Percentiles rank a stretch among this genome's conserved stretches.
phyloP scores from a whole-genome alignment of 92 coral and sea anemone species.

The Ricordea florida region DNA sequence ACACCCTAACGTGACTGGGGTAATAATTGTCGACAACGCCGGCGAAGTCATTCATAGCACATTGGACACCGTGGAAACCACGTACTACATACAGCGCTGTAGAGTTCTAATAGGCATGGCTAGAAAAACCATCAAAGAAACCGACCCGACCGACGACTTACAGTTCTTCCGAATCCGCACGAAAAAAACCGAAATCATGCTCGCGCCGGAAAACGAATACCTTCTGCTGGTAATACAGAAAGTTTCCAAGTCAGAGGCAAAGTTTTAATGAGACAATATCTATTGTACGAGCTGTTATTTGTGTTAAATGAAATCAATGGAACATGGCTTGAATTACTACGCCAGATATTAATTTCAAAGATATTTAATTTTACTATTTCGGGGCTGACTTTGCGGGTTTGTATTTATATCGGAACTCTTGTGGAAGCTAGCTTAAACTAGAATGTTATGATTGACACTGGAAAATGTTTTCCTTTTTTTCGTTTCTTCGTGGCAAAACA shows the following conservation, averaged over 20 bases:
- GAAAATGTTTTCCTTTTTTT: not conserved
- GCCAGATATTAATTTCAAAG: not conserved
- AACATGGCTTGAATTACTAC: not conserved
- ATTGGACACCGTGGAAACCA: constrained; percentile 58
- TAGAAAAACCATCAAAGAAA: constrained; percentile 55
- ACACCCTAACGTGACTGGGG: constrained; percentile 69
- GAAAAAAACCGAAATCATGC: constrained; percentile 66
- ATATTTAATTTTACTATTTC: not conserved
- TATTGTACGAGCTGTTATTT: not conserved
- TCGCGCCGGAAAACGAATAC: constrained; percentile 72
- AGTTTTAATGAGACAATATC: not conserved
- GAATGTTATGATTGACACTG: not conserved
- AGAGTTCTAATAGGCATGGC: constrained; percentile 54
- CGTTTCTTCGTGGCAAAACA: not conserved
- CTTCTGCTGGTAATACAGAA: constrained; percentile 75
- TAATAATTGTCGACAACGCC: constrained; percentile 51
- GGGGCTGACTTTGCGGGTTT: not conserved
- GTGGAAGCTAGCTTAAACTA: not conserved
- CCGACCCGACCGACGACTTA: constrained; percentile 79
- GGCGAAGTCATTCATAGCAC: constrained; percentile 63
- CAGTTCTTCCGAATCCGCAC: constrained; percentile 75
- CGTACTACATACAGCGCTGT: constrained; percentile 65
- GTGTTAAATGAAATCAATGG: not conserved
- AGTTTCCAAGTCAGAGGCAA: not conserved
- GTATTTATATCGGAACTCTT: no score